Conservation (phyloP, 2,888 invertebrate genomes). For the Micropterix aruncella region DNA sequence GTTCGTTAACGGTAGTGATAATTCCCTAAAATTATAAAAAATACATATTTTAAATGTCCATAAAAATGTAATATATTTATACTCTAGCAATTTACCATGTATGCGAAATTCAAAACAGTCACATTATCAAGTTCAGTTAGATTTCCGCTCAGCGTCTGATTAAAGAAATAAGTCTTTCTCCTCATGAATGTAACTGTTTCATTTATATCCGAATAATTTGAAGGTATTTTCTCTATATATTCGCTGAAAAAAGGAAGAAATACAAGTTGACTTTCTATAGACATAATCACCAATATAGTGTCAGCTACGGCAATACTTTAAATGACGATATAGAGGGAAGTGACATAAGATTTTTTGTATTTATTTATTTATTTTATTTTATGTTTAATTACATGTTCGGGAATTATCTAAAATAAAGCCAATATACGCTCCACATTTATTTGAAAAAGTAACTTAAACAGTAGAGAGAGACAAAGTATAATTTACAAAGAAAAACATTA, state of each 20-base stretch:
- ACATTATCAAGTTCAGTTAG: conserved; percentile 34
- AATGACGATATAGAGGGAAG: too few species aligned
- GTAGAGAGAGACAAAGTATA: too few species aligned
- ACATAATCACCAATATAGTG: too few species aligned
- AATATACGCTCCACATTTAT: too few species aligned
- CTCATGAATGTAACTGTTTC: conserved; percentile 39
- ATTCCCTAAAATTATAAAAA: conserved; percentile 25
- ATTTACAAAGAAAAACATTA: too few species aligned
- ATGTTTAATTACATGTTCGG: too few species aligned
- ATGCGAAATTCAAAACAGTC: conserved; percentile 40
- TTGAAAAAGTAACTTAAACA: too few species aligned
- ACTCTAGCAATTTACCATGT: conserved; percentile 28
- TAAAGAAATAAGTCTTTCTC: conserved; percentile 37
- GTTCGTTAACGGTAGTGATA: conserved; percentile 24
- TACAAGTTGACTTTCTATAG: too few species aligned
- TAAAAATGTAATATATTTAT: conserved; percentile 3
- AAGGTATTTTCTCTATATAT: conserved; percentile 26
- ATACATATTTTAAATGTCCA: neutral
- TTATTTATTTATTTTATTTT: too few species aligned
- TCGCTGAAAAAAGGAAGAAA: conserved; percentile 29
- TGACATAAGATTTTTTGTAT: too few species aligned
- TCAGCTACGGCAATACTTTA: too few species aligned
- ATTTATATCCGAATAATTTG: conserved; percentile 28
- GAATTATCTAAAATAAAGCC: too few species aligned
- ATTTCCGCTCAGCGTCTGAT: conserved; percentile 28